Percentiles rank a stretch among this genome's conserved stretches.
Evolutionary conservation across 2,888 invertebrate genomes (phyloP).

Genomic region (Phalera bucephala): DNA sequence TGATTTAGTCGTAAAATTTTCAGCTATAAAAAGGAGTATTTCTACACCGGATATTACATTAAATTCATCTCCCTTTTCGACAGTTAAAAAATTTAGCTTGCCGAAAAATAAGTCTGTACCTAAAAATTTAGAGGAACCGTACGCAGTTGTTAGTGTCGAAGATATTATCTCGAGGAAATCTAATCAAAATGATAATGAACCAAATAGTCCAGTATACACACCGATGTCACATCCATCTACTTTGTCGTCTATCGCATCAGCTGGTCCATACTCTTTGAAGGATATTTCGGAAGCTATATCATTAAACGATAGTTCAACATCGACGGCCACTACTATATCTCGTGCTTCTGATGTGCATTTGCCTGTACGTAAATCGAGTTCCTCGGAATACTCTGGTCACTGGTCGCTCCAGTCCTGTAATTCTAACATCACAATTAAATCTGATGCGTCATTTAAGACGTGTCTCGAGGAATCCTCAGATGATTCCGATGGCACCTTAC

Average conservation of each 20-base stretch:
- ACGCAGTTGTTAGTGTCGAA: slow-evolving; percentile 57
- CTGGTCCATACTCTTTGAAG: slow-evolving; percentile 67
- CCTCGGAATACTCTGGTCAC: slow-evolving; percentile 76
- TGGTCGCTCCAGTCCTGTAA: slow-evolving; percentile 72
- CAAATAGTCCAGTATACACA: slow-evolving; percentile 47
- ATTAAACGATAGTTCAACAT: slow-evolving; percentile 52
- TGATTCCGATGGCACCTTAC: slow-evolving; percentile 64
- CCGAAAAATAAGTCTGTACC: slow-evolving; percentile 67
- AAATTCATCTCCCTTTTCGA: slow-evolving; percentile 56
- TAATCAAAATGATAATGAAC: slow-evolving; percentile 30
- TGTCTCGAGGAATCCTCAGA: slow-evolving; percentile 70
- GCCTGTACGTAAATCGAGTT: slow-evolving; percentile 66
- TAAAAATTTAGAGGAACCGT: slow-evolving; percentile 64
- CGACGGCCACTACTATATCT: slow-evolving; percentile 55
- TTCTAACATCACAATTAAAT: slow-evolving; percentile 68
- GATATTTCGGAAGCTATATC: slow-evolving; percentile 74
- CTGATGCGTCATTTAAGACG: slow-evolving; percentile 67
- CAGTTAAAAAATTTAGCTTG: slow-evolving; percentile 43
- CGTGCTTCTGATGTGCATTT: slow-evolving; percentile 64
- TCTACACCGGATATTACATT: slow-evolving; percentile 75
- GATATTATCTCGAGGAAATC: slow-evolving; percentile 46
- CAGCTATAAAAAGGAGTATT: slow-evolving; percentile 71
- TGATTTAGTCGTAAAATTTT: slow-evolving; percentile 68
- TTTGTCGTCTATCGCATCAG: slow-evolving; percentile 55
- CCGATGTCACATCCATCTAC: slow-evolving; percentile 61